A percentile compares a stretch with the other conserved stretches of the same genome.
Conservation (phyloP, 2,888 invertebrate genomes). For the Phanerotoma sp. region DNA sequence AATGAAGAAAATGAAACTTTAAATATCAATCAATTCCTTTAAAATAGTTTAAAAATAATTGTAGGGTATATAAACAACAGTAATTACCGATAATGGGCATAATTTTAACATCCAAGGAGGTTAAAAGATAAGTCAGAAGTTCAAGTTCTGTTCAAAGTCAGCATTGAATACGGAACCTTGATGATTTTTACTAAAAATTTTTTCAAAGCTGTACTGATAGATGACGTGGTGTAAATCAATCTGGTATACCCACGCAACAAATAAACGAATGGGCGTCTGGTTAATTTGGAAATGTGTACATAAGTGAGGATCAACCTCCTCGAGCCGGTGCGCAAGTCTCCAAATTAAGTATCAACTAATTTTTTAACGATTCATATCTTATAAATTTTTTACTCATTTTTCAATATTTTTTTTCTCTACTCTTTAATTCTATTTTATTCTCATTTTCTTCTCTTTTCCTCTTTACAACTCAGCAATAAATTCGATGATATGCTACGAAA, state of each 20-base stretch:
- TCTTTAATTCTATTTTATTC: neutral
- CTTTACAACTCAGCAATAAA: too few species aligned
- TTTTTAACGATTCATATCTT: neutral
- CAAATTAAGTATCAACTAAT: constrained; percentile 2
- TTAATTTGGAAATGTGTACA: constrained; percentile 1
- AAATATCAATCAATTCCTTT: too few species aligned
- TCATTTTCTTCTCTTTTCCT: neutral
- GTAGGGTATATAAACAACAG: neutral
- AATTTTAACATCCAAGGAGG: neutral
- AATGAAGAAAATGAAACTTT: too few species aligned
- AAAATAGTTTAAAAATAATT: neutral
- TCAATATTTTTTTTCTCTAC: constrained; percentile 4
- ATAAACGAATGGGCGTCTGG: constrained; percentile 1
- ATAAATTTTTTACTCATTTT: too few species aligned
- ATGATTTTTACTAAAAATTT: neutral
- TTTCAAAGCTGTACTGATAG: neutral
- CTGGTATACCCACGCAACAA: constrained; percentile 7
- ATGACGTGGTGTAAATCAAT: constrained; percentile 5
- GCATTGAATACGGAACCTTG: neutral
- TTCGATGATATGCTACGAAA: too few species aligned
- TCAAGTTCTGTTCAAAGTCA: constrained; percentile 12
- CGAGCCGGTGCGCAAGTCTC: constrained; percentile 1
- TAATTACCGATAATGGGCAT: neutral
- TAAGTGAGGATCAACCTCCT: neutral
- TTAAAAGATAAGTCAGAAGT: constrained; percentile 5